A percentile compares a stretch with the other conserved stretches of the same genome.
Evolutionary conservation across 1,140 invertebrate genomes (phyloP).

Genomic region (Rhysida immarginata): DNA sequence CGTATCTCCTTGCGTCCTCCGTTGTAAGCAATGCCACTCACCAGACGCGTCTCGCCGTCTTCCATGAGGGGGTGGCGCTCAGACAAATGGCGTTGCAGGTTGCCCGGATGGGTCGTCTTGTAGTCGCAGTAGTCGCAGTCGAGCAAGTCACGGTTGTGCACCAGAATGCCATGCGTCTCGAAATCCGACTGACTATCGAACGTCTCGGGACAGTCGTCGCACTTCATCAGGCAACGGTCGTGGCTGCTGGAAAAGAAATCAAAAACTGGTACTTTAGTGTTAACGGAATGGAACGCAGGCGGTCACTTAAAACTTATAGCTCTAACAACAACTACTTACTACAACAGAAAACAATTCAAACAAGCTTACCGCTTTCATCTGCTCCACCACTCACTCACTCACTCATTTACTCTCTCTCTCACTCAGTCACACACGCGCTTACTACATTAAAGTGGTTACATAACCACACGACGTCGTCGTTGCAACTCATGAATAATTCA

Average conservation of each 20-base stretch:
- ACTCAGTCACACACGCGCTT: too few relatives aligned
- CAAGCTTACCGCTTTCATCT: too few relatives aligned
- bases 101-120: constrained; percentile 19
- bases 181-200: constrained; percentile 25
- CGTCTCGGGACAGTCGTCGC: constrained; percentile 24
- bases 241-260: constrained; percentile 15
- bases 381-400: too few relatives aligned
- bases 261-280: too few relatives aligned
- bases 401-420: too few relatives aligned
- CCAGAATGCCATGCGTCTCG: constrained; percentile 25
- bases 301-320: too few relatives aligned
- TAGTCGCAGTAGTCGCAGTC: constrained; percentile 28
- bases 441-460: too few relatives aligned
- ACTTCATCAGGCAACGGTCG: constrained; percentile 19
- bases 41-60: constrained; percentile 2
- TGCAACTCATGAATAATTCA: too few relatives aligned
- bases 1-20: constrained; percentile 22
- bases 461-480: too few relatives aligned
- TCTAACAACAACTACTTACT: too few relatives aligned
- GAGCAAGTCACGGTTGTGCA: constrained; percentile 24
- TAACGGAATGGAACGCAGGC: too few relatives aligned
- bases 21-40: not conserved
- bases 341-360: too few relatives aligned
- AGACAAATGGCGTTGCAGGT: constrained; percentile 14
- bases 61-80: constrained; percentile 10